These are phyloP conservation scores for Nipponia nippon DNA, from an alignment of 2,113 vertebrate species.

Conservation along the genomic window DNA sequence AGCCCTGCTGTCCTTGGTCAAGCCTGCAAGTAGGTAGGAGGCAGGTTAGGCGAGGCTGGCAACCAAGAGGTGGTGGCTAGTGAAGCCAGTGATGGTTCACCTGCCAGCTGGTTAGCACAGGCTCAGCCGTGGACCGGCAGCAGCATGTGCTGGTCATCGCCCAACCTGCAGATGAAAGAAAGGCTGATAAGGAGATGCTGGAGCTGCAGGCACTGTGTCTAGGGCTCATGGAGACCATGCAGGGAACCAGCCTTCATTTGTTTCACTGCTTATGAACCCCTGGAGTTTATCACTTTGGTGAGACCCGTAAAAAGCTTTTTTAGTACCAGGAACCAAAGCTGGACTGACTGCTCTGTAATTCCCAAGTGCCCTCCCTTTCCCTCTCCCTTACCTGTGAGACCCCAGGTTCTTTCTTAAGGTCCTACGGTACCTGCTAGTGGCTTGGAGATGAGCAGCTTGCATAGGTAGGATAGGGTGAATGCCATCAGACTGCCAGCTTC, in stretches of 20 bases:
- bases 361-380: background rate
- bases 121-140: background rate
- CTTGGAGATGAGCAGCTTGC: background rate
- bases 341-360: background rate
- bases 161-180: background rate
- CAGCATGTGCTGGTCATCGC: background rate
- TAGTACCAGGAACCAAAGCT: background rate
- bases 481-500: background rate
- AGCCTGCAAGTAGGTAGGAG: background rate
- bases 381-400: background rate
- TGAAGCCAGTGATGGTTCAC: background rate
- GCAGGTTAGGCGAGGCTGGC: background rate
- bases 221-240: background rate
- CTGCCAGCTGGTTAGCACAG: background rate
- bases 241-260: background rate
- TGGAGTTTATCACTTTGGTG: background rate
- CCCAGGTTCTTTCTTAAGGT: background rate
- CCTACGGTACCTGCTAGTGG: background rate
- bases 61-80: background rate
- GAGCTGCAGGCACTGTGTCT: background rate
- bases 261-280: background rate
- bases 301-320: background rate
- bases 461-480: background rate
- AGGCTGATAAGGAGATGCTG: background rate
- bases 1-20: background rate